phyloP scores from a whole-genome alignment of 2,113 vertebrate genomes.

The Eudyptes chrysolophus region DNA sequence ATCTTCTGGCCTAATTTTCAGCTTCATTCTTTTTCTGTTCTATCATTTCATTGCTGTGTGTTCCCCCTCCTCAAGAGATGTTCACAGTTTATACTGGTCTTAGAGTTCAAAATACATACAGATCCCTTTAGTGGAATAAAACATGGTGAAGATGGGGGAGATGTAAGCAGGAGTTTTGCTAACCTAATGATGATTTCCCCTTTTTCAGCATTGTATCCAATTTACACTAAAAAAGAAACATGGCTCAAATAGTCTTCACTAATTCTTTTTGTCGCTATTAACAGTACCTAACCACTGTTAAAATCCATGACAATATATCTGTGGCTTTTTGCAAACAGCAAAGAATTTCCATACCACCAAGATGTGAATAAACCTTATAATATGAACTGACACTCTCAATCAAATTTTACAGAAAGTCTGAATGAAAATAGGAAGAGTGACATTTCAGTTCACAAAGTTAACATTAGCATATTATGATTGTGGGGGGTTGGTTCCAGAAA shows the following conservation, averaged over 20 bases:
- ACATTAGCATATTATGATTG: background rate
- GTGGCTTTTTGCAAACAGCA: background rate
- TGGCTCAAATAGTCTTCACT: background rate
- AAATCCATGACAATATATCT: background rate
- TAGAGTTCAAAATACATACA: background rate
- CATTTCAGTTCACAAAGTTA: background rate
- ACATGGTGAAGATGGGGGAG: background rate
- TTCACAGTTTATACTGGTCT: background rate
- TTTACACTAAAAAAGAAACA: background rate
- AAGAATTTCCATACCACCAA: background rate
- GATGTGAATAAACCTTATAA: background rate
- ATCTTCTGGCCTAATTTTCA: constrained; percentile 44
- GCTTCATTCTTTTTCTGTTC: constrained; percentile 24
- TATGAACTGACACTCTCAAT: background rate
- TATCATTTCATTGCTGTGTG: background rate
- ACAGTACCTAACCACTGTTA: background rate
- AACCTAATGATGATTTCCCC: background rate
- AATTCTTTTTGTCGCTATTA: background rate
- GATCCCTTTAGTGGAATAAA: background rate
- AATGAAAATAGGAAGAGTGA: background rate
- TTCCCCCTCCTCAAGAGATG: background rate
- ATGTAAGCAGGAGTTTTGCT: background rate
- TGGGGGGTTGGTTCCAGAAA: background rate
- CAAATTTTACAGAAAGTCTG: background rate
- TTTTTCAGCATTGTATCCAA: background rate